Evolutionary conservation across 2,888 invertebrate species (phyloP).

Genomic region (Pomacea canaliculata): DNA sequence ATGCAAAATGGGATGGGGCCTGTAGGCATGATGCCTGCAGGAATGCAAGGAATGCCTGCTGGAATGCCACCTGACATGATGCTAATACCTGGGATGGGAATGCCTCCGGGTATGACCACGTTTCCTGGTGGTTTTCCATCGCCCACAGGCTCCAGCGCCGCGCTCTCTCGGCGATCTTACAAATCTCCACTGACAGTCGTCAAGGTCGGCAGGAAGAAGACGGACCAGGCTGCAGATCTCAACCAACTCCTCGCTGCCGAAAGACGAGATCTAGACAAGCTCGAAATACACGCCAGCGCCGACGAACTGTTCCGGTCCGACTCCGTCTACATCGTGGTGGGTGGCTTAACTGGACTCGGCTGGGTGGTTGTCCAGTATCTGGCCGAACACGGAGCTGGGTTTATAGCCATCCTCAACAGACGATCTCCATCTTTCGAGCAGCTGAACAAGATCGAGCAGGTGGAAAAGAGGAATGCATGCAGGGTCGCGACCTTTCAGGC

Average conservation of each 20-base stretch:
- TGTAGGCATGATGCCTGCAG: constrained; percentile 16
- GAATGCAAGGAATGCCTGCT: constrained; percentile 18
- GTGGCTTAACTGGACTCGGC: constrained; percentile 55
- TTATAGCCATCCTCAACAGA: constrained; percentile 45
- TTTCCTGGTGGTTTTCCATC: neutral
- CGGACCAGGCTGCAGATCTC: constrained; percentile 19
- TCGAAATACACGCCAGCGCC: constrained; percentile 19
- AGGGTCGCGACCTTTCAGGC: constrained; percentile 34
- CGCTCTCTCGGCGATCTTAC: neutral
- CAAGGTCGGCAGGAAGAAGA: constrained; percentile 10
- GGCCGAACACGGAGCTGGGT: constrained; percentile 42
- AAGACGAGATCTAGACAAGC: constrained; percentile 12
- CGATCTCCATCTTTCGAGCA: constrained; percentile 32
- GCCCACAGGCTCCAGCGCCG: neutral
- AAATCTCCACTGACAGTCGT: constrained; percentile 7
- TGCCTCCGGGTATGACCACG: constrained; percentile 5
- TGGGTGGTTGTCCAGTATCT: constrained; percentile 48
- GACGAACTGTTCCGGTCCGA: constrained; percentile 36
- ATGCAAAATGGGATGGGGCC: constrained; percentile 16
- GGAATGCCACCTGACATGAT: constrained; percentile 2
- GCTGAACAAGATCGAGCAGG: constrained; percentile 29
- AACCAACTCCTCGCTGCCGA: constrained; percentile 26
- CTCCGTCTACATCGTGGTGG: constrained; percentile 48
- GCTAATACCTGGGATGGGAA: neutral
- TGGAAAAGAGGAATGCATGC: constrained; percentile 29